Base-by-base conservation (phyloP, 2,797 vertebrate species). In the Numenius phaeopus region DNA sequence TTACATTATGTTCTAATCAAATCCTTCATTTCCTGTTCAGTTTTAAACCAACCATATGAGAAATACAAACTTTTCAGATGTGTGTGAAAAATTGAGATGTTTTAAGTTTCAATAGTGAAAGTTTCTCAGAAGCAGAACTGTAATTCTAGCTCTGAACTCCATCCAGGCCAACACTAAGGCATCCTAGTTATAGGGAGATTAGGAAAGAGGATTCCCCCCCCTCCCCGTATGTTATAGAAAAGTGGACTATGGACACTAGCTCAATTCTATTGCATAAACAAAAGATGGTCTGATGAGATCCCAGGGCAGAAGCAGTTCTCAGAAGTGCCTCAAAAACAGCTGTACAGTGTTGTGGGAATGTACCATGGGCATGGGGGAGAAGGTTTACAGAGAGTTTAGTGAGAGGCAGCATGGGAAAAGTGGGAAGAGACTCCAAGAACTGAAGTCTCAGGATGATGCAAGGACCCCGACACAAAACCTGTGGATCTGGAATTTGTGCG, bases 351-450 rank as follows among this genome's bases (percentile, higher is more conserved):
- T 58, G 34, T 50, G 29, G 83, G 34, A 65, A 81, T 15, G 23
- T 46, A 5, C 20, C 17, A 9, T 1, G 0, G 14, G 11, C 23
- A 46, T 1, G 1, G 10, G 11, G 14, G 40, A 77, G 15, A 70
- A 72, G 6, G 15, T 46, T 88, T 39, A 20, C 9, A 27, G 15
- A 59, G 9, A 47, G 9, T 55, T 87, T 40, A 66, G 26, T 29
- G 34, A 84, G 9, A 58, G 7, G 30, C 14, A 69, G 29, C 39
- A 82, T 12, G 18, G 16, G 22, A 73, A 70, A 89, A 62, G 21
- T 12, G 10, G 21, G 29, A 82, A 90, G 30, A 89, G 7, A 26
- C 14, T 62, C 14, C 5, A 29, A 37, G 52, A 42, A 44, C 4
- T 73, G 71, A 89, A 89, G 34, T 11, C 23, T 19, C 54, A 90